Conservation (phyloP, 2,888 invertebrate species). For the Philopedon plagiatum region DNA sequence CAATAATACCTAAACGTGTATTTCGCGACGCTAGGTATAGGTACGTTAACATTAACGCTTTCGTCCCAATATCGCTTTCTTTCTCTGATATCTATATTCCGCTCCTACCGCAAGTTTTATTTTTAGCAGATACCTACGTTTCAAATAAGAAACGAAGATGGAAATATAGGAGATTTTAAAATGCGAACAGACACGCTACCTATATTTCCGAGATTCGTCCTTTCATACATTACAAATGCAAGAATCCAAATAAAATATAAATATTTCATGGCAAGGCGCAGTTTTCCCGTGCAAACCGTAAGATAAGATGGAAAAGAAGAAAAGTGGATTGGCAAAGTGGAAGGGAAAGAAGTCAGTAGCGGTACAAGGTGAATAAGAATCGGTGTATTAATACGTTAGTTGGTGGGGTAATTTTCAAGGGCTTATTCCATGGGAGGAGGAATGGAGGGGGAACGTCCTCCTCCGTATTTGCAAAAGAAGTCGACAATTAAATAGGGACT, state of each 20-base stretch:
- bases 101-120: constrained; percentile 30
- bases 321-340: constrained; percentile 32
- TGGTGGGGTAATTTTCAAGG: not conserved
- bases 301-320: constrained; percentile 23
- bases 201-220: constrained; percentile 43
- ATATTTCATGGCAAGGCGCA: constrained; percentile 44
- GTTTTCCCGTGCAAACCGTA: constrained; percentile 36
- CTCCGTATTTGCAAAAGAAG: too few species aligned
- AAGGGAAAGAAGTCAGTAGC: constrained; percentile 12
- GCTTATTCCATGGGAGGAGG: too few species aligned
- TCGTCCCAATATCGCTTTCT: too few species aligned
- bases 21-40: too few species aligned
- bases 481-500: too few species aligned
- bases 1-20: too few species aligned
- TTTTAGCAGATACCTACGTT: constrained; percentile 44
- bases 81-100: constrained; percentile 20
- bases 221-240: constrained; percentile 39
- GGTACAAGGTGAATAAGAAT: not conserved
- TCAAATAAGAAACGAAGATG: constrained; percentile 40
- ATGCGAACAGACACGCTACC: constrained; percentile 46
- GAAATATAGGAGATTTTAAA: constrained; percentile 45
- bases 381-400: not conserved
- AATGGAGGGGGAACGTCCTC: too few species aligned
- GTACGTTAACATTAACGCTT: too few species aligned
- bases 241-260: constrained; percentile 45